Evolutionary conservation across 64 coral and sea anemone species (phyloP), one percentile per base, ranked within the genome.

Genomic region (Montipora cactus): DNA sequence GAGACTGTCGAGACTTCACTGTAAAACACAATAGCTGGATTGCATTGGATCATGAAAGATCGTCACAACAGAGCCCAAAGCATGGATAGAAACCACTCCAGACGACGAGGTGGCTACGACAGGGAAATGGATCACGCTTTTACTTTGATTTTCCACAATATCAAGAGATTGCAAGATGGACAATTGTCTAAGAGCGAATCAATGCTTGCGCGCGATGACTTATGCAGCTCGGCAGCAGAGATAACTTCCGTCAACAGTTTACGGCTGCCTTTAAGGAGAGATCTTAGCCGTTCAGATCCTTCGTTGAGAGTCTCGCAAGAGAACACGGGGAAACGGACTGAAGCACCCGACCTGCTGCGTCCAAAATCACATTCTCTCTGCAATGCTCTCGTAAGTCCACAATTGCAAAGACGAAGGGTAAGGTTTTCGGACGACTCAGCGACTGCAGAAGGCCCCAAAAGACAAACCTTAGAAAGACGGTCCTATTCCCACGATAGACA

Each of bases 141-240:
- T 16, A 72, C 66, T 49, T 47, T 86, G n/a, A 86, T 86, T 5
- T 86, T 86, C n/a, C 82, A 86, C 82, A 86, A 86, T 64, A 86
- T 86, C 45, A 86, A 86, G 12, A 70, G 82, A 44, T 45, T 86
- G 18, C 44, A 86, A 71, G 82, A 86, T n/a, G 82, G 82, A 16
- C 82, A 67, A 22, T 70, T 86, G 45, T 86, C 45, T 4, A 71
- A 51, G 4, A 86, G 46, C 67, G 46, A 16, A 70, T 6, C 66
- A 16, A 86, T 4, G 7, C 66, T 70, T 9, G 16, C 47, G 2
- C 46, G 45, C 47, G 46, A 45, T 4, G 64, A 86, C 37, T 37
- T 37, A 37, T 37, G 37, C 19, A 16, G 44, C 7, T 8, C 6
- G 8, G 22, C 57, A 18, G 37, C 58, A 12, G 53, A 7, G 80